A percentile compares a stretch with the other conserved stretches of the same genome.
Evolutionary conservation across 2,888 invertebrate genomes (phyloP).

Genomic region (Ophonus ardosiacus): DNA sequence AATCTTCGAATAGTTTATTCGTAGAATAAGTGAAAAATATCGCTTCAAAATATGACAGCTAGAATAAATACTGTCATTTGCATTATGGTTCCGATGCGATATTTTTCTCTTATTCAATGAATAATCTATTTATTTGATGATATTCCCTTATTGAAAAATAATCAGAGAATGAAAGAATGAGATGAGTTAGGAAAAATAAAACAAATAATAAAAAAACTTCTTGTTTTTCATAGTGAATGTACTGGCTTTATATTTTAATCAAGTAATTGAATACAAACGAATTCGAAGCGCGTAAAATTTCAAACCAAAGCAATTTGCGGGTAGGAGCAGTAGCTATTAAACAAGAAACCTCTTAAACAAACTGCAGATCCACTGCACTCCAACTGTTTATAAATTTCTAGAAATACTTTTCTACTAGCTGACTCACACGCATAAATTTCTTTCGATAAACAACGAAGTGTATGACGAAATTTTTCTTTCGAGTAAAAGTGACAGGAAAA

Average conservation of each 20-base stretch:
- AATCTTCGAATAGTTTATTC: too few species aligned
- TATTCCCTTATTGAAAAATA: not conserved
- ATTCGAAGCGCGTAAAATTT: not conserved
- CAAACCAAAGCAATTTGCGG: not conserved
- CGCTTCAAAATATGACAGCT: too few species aligned
- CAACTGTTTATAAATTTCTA: not conserved
- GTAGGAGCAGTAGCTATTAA: not conserved
- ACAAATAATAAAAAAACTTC: not conserved
- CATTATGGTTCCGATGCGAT: too few species aligned
- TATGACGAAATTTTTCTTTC: not conserved
- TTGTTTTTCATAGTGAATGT: not conserved
- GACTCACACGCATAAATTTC: not conserved
- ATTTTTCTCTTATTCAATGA: too few species aligned
- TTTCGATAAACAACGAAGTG: not conserved
- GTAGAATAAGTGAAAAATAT: too few species aligned
- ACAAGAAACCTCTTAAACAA: not conserved
- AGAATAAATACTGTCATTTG: too few species aligned
- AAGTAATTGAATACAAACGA: not conserved
- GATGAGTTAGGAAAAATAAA: not conserved
- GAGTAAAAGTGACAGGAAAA: not conserved
- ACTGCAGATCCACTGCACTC: not conserved
- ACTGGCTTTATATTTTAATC: not conserved
- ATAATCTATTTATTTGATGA: too few species aligned
- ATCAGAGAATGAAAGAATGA: not conserved
- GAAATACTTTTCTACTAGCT: not conserved